Evolutionary conservation across 2,113 vertebrate genomes (phyloP).

Genomic region (Apus apus): DNA sequence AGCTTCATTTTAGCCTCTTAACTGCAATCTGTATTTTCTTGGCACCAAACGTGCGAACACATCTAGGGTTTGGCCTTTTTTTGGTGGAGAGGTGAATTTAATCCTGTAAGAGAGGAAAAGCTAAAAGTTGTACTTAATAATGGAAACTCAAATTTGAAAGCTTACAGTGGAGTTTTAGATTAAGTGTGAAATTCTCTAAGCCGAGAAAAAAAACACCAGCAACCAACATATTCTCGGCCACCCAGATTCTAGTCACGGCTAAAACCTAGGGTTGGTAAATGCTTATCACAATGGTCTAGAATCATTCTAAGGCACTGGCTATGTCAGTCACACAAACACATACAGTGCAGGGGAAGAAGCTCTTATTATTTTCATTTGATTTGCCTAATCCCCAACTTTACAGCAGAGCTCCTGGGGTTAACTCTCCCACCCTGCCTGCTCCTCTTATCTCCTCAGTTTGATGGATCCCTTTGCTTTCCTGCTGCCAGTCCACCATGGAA

Average conservation of each 20-base stretch:
- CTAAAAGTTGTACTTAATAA: not conserved
- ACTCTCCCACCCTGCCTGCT: not conserved
- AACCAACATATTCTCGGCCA: not conserved
- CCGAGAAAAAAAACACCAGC: not conserved
- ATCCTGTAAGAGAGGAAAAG: not conserved
- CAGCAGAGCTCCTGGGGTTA: not conserved
- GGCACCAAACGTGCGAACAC: not conserved
- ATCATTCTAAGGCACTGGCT: not conserved
- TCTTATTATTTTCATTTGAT: not conserved
- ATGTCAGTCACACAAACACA: not conserved
- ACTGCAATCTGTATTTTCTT: not conserved
- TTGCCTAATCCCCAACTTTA: not conserved
- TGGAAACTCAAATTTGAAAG: not conserved
- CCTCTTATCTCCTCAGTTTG: accelerated
- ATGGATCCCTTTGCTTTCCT: not conserved
- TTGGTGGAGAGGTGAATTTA: not conserved
- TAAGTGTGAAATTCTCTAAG: not conserved
- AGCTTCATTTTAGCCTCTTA: not conserved
- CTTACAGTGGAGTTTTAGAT: not conserved
- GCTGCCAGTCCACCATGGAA: accelerated
- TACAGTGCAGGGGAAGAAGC: not conserved
- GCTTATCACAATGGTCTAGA: not conserved
- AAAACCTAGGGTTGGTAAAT: not conserved
- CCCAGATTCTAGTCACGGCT: not conserved
- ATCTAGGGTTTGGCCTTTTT: not conserved